Evolutionary conservation across 2,888 invertebrate genomes (phyloP).

Genomic region (Osmoderma eremita): DNA sequence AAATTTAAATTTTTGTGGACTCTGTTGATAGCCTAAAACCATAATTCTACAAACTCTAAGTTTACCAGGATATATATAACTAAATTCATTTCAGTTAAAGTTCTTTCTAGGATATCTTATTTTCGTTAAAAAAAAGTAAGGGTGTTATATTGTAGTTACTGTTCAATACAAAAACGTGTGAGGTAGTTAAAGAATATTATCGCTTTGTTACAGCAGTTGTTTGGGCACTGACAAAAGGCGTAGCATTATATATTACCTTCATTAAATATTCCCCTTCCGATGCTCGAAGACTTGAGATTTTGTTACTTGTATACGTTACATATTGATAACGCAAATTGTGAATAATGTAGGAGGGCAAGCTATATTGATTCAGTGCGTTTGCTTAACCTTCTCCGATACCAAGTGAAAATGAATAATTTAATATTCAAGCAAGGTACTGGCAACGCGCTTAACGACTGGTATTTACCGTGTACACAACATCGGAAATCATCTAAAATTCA

Average conservation of each 20-base stretch:
- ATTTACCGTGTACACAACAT: slow-evolving; percentile 20
- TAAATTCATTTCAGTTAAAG: too few relatives aligned
- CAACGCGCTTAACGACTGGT: background rate
- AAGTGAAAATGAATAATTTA: slow-evolving; percentile 22
- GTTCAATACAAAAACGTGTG: too few relatives aligned
- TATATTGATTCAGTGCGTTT: slow-evolving; percentile 25
- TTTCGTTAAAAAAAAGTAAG: too few relatives aligned
- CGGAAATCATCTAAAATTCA: slow-evolving; percentile 19
- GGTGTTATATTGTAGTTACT: too few relatives aligned
- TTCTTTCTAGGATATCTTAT: too few relatives aligned
- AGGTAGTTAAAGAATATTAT: too few relatives aligned
- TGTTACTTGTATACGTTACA: slow-evolving; percentile 1
- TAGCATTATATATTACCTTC: background rate
- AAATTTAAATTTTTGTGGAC: too few relatives aligned
- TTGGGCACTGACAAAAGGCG: background rate
- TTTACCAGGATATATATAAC: too few relatives aligned
- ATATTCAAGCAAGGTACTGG: slow-evolving; percentile 7
- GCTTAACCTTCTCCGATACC: background rate
- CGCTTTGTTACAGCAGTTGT: too few relatives aligned
- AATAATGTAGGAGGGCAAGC: slow-evolving; percentile 8
- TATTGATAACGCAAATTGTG: slow-evolving; percentile 15
- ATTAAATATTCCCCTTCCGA: background rate
- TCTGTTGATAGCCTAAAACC: too few relatives aligned
- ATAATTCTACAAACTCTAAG: too few relatives aligned
- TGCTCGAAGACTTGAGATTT: background rate